These are phyloP conservation scores for Pyrocephalus nanus DNA, from an alignment of 2,797 vertebrate genomes.

Conservation along the genomic window DNA sequence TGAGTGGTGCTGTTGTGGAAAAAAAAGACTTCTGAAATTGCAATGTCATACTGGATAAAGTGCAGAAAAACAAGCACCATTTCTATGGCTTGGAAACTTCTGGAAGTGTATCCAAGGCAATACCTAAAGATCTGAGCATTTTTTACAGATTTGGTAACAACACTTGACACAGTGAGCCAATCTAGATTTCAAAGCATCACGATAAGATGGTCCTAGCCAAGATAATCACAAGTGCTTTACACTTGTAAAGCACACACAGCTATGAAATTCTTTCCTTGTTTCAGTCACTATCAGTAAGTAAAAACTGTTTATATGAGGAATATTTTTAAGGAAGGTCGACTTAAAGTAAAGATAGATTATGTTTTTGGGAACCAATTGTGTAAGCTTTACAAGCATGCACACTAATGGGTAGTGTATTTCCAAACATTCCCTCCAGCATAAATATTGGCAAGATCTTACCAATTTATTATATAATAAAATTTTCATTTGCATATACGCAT, in stretches of 20 bases:
- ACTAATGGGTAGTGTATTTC: constrained; percentile 7
- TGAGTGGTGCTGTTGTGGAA: not conserved
- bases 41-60: not conserved
- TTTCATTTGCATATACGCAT: not conserved
- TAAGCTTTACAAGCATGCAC: not conserved
- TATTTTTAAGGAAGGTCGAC: not conserved
- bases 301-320: constrained; percentile 5
- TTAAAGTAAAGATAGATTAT: not conserved
- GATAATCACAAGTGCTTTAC: not conserved
- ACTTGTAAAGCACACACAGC: not conserved
- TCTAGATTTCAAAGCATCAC: not conserved
- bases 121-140: not conserved
- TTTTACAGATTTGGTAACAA: not conserved
- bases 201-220: not conserved
- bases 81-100: not conserved
- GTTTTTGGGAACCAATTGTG: not conserved
- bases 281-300: constrained; percentile 30
- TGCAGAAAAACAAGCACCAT: not conserved
- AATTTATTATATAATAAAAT: not conserved
- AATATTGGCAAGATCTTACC: constrained; percentile 6
- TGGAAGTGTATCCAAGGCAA: not conserved
- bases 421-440: not conserved
- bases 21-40: not conserved
- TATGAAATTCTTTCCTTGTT: constrained; percentile 25
- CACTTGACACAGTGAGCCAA: not conserved